Conservation (phyloP, 2,888 invertebrate genomes). For the Ryuthela nishihirai region DNA sequence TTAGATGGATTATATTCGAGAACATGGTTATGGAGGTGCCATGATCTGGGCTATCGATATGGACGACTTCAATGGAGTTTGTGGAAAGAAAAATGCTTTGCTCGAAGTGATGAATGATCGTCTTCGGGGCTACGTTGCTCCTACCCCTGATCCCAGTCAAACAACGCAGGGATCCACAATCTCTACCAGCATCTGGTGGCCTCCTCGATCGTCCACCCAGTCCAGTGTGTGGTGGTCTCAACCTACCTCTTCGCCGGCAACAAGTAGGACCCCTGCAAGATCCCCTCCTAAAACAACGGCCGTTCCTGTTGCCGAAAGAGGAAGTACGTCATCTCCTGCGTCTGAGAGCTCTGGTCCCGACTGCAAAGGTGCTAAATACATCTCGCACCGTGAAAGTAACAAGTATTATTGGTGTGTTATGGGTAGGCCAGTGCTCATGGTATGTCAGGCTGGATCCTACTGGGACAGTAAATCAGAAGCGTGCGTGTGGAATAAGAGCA, state of each 20-base stretch:
- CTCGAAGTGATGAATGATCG: slow-evolving; percentile 67
- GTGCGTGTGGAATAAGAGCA: slow-evolving; percentile 16
- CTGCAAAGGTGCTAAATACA: slow-evolving; percentile 5
- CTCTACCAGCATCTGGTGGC: slow-evolving; percentile 65
- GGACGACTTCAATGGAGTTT: slow-evolving; percentile 83
- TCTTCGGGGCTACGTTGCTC: slow-evolving; percentile 72
- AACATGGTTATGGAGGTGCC: slow-evolving; percentile 77
- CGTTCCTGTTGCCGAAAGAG: neutral
- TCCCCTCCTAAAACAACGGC: neutral
- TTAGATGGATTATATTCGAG: slow-evolving; percentile 76
- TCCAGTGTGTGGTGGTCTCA: neutral
- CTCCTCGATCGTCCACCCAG: slow-evolving; percentile 44
- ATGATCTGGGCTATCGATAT: slow-evolving; percentile 92
- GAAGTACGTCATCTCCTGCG: slow-evolving; percentile 45
- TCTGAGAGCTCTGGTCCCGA: slow-evolving; percentile 13
- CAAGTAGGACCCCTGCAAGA: neutral
- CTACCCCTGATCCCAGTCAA: slow-evolving; percentile 60
- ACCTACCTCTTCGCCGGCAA: neutral
- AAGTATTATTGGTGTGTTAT: slow-evolving; percentile 84
- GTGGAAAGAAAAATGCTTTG: slow-evolving; percentile 71
- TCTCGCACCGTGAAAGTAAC: slow-evolving; percentile 21
- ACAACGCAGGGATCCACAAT: slow-evolving; percentile 58
- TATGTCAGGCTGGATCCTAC: slow-evolving; percentile 63
- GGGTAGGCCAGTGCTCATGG: slow-evolving; percentile 67
- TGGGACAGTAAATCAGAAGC: slow-evolving; percentile 15